Percentiles rank a stretch among this genome's conserved stretches.
Evolutionary conservation across 2,888 invertebrate genomes (phyloP).

Genomic region (Oligia fasciuncula): DNA sequence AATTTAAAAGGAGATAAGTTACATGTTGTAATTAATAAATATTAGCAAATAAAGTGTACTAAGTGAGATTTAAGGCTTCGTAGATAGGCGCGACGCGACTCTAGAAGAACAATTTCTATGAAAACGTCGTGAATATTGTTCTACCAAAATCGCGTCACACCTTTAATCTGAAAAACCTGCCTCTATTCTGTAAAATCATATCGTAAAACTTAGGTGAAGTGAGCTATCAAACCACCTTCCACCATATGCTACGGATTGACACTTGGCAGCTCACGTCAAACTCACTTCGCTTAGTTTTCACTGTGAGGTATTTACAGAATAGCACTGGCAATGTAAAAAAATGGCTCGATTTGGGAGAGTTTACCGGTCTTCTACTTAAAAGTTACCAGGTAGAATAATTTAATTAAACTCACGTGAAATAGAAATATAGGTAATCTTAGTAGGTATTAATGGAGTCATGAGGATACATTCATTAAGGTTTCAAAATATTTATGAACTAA

Average conservation of each 20-base stretch:
- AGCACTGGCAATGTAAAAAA: neutral
- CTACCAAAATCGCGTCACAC: too few relatives aligned
- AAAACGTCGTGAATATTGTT: too few relatives aligned
- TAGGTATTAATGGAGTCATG: neutral
- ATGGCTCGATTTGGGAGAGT: neutral
- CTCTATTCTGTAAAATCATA: neutral
- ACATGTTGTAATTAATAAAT: neutral
- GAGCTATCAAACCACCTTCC: neutral
- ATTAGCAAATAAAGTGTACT: neutral
- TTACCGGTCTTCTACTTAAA: neutral
- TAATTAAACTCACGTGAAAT: neutral
- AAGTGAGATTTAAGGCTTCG: neutral
- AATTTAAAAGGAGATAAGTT: slow-evolving; percentile 9
- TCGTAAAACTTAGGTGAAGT: neutral
- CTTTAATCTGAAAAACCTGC: neutral
- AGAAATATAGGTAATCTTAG: neutral
- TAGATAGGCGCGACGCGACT: neutral
- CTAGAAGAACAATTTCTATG: too few relatives aligned
- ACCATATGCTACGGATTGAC: neutral
- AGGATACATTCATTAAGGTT: neutral
- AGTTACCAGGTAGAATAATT: neutral
- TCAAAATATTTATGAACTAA: neutral
- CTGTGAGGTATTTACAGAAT: neutral
- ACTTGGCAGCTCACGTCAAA: neutral
- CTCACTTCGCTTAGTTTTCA: neutral